phyloP scores from a whole-genome alignment of 2,113 vertebrate species.

The Dendrocopos noguchii region DNA sequence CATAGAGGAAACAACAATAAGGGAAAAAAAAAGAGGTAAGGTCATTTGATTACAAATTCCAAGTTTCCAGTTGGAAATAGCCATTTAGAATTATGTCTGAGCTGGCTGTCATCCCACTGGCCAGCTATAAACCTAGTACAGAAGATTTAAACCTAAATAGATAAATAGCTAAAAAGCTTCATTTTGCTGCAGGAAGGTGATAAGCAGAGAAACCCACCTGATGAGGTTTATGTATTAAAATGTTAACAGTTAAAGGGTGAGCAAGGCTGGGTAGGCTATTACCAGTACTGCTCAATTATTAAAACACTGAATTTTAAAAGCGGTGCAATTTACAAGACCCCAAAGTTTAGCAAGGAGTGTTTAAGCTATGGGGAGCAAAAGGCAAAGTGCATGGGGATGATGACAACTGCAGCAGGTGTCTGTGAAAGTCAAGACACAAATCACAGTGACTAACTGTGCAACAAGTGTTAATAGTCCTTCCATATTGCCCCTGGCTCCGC shows the following conservation, averaged over 20 bases:
- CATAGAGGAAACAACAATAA: not conserved
- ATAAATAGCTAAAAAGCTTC: slow-evolving; percentile 44
- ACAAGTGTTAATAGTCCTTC: not conserved
- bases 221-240: not conserved
- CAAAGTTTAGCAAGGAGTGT: not conserved
- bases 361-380: not conserved
- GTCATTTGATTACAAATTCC: slow-evolving; percentile 28
- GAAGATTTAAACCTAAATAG: not conserved
- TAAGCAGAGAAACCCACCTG: not conserved
- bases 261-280: not conserved
- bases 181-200: slow-evolving; percentile 37
- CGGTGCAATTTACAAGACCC: accelerated
- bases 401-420: not conserved
- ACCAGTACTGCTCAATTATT: not conserved
- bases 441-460: not conserved
- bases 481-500: accelerated
- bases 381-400: not conserved
- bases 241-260: not conserved
- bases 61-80: slow-evolving; percentile 42
- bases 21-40: not conserved
- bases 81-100: slow-evolving; percentile 30
- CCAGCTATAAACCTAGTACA: slow-evolving; percentile 12
- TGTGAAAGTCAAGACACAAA: not conserved
- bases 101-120: not conserved
- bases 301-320: not conserved